Percentiles rank a stretch among this genome's conserved stretches.
Conservation (phyloP, 2,888 invertebrate species). For the Melinaea marsaeus region DNA sequence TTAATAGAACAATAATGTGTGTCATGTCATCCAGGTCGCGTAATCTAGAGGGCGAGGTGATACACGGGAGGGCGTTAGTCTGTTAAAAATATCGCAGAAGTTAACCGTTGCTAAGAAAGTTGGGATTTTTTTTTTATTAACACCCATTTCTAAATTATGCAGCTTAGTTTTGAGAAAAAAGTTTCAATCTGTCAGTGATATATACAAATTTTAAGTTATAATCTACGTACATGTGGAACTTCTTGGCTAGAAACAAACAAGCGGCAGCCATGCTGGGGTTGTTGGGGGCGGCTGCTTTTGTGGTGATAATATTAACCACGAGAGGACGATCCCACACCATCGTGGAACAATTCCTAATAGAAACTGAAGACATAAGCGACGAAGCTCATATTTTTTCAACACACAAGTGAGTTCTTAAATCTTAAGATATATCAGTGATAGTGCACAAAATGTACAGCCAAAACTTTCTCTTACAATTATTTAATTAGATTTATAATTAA, state of each 20-base stretch:
- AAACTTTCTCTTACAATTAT: too few species aligned
- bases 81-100: slow-evolving; percentile 1
- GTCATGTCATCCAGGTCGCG: slow-evolving; percentile 59
- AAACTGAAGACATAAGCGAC: slow-evolving; percentile 61
- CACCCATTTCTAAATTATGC: too few species aligned
- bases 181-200: neutral
- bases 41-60: slow-evolving; percentile 53
- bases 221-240: slow-evolving; percentile 63
- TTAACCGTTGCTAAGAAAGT: slow-evolving; percentile 11
- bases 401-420: slow-evolving; percentile 52
- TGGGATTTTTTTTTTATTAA: neutral
- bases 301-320: slow-evolving; percentile 56
- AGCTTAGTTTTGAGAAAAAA: too few species aligned
- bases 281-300: slow-evolving; percentile 54
- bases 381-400: slow-evolving; percentile 59
- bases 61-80: slow-evolving; percentile 40
- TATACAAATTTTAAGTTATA: neutral
- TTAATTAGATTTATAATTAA: neutral
- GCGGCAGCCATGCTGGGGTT: slow-evolving; percentile 67
- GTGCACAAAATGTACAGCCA: slow-evolving; percentile 2
- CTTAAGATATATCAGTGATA: neutral
- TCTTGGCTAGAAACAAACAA: slow-evolving; percentile 66
- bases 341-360: slow-evolving; percentile 42
- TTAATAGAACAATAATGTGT: slow-evolving; percentile 68
- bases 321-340: slow-evolving; percentile 44